These are phyloP conservation scores for Tetranychus urticae DNA, from an alignment of 1,140 invertebrate species.

Conservation along the genomic window DNA sequence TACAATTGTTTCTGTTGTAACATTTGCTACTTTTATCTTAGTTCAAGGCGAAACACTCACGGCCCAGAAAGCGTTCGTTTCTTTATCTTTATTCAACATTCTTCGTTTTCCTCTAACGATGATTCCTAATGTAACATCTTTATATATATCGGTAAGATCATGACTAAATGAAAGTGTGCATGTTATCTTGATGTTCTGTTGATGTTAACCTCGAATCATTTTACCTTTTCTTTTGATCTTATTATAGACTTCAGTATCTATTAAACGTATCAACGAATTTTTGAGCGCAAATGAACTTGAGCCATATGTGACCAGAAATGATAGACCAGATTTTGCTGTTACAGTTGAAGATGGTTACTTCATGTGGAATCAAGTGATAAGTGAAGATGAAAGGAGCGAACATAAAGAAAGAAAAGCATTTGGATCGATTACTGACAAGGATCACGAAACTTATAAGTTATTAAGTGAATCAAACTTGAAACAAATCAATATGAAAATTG, in stretches of 20 bases:
- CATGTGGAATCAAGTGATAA: background rate
- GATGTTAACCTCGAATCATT: background rate
- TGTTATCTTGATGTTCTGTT: too few species aligned
- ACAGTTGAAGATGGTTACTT: background rate
- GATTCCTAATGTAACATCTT: background rate
- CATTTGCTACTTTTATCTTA: constrained; percentile 24
- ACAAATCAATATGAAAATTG: constrained; percentile 12
- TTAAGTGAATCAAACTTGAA: background rate
- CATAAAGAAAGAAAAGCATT: background rate
- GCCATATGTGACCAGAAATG: constrained; percentile 1
- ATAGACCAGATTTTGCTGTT: background rate
- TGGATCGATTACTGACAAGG: background rate
- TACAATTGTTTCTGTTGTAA: constrained; percentile 16
- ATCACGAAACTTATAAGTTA: background rate
- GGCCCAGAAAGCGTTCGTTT: constrained; percentile 18
- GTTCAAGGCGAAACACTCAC: constrained; percentile 34
- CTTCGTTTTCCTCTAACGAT: constrained; percentile 42
- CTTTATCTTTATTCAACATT: constrained; percentile 33
- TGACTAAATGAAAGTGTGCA: too few species aligned
- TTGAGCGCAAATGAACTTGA: constrained; percentile 12
- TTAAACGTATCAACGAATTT: constrained; percentile 25
- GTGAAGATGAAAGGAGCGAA: background rate
- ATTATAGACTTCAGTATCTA: constrained; percentile 36
- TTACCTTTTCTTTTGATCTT: background rate
- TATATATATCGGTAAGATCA: background rate